Base-by-base conservation (phyloP, 2,888 invertebrate species). In the Lithophane semibrunnea region DNA sequence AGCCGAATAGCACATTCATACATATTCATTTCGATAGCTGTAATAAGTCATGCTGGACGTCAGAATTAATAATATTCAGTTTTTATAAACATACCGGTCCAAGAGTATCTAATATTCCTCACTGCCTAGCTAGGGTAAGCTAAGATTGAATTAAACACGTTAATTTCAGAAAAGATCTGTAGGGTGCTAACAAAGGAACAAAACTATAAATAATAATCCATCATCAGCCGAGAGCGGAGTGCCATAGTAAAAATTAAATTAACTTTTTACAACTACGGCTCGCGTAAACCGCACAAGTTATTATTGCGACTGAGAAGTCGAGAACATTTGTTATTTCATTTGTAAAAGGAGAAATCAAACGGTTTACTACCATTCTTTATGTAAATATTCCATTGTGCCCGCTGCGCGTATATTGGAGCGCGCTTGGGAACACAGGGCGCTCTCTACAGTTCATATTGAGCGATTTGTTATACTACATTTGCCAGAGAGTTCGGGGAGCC, bases 351-450 rank as follows among this genome's bases (percentile, higher is more conserved):
- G 90, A 89, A 91, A 90, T 90, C 88, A 86, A 90, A 89, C 86
- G 86, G 88, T 90, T 92, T 92, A 91, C 85, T 89, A 88, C 87
- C 83, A 86, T 89, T 88, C 86, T 88, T 88, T 92, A 92, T 90
- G 91, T 92, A 92, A 92, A 92, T 92, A 91, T 86, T 81, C 91
- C 87, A 92, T 92, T 93, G 92, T 91, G 83, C 78, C 77, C 68
- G 78, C 80, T 83, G 77, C 75, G 81, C 74, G 79, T 83, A 80
- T 85, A 82, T 82, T 85, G 83, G 82, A 72, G 37, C 79, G 24
- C 79, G 80, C 84, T 85, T 88, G 87, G 75, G 81, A 85, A 86
- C 81, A 73, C 77, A 63, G 56, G 66, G 71, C 80, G 74, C 79
- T 71, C 77, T 78, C 75, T 75, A 18, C 74, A 44, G 66, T 37